Conservation (phyloP, 2,113 vertebrate species). For the Melospiza georgiana region DNA sequence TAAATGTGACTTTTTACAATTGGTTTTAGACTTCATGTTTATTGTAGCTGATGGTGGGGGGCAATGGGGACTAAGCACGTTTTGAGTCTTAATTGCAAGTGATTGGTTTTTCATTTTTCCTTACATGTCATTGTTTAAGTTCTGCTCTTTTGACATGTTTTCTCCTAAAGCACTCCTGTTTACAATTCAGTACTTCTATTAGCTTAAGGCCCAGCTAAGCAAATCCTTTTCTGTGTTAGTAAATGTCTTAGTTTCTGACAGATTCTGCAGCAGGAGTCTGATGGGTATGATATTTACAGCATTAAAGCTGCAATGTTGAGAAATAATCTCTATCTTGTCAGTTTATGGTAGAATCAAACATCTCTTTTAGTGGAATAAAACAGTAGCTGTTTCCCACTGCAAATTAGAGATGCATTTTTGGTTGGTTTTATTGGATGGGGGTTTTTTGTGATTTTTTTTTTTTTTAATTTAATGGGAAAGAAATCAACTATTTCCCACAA, state of each 20-base stretch:
- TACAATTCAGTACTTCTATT: conserved; percentile 53
- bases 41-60: background rate
- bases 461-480: background rate
- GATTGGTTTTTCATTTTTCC: conserved; percentile 58
- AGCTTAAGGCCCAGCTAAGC: conserved; percentile 44
- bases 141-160: conserved; percentile 52
- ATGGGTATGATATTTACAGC: conserved; percentile 48
- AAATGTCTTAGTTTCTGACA: conserved; percentile 56
- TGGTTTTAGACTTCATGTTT: background rate
- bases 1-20: background rate
- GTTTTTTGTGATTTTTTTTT: background rate
- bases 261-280: conserved; percentile 36
- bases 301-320: background rate
- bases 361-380: background rate
- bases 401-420: background rate
- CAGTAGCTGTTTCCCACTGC: background rate
- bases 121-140: conserved; percentile 42
- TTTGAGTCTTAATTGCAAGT: conserved; percentile 47
- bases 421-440: background rate
- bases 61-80: background rate
- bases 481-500: background rate
- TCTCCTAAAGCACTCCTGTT: conserved; percentile 63
- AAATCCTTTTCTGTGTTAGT: conserved; percentile 54
- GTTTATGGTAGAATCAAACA: background rate
- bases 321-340: conserved; percentile 13